Evolutionary conservation across 2,797 vertebrate genomes (phyloP), one percentile per base, ranked within the genome.

Genomic region (Anguilla marmorata): DNA sequence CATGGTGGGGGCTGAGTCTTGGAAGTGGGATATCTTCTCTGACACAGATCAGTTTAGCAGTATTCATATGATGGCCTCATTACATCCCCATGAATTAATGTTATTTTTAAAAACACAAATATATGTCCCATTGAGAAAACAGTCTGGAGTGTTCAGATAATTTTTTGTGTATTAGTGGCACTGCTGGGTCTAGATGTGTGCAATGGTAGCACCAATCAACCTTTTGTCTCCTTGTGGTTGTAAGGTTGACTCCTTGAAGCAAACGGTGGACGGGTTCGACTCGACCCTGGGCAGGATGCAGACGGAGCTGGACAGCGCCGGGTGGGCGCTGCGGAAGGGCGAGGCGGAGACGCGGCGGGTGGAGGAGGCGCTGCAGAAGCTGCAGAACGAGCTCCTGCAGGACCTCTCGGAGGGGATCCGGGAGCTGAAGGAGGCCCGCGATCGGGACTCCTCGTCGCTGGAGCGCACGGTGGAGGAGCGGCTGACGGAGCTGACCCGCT

Each of bases 381-480:
- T 99, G 66, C 98, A 99, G 93, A 98, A 97, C 0, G 96, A 99
- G 90, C 96, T 98, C 14, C 94, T 98, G 88, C 96, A 92, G 88
- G 98, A 99, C 90, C 95, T 99, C 21, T 97, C 97, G 0, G 96
- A 97, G 0, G 97, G 97, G 58, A 97, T 99, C 91, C 95, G 94
- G 0, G 98, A 99, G 93, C 97, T 98, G 60, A 99, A 97, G 92
- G 97, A 98, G 48, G 96, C 97, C 30, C 95, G 97, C 0, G 97
- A 98, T 92, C 94, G 92, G 58, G 98, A 99, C 93, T 97, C 98
- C 92, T 97, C 96, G 0, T 98, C 97, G 11, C 94, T 99, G 85
- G 98, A 99, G 95, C 96, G 94, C 91, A 97, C 97, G 0, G 96
- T 99, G 56, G 97, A 98, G 93, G 97, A 99, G 88, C 96, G 98